A percentile compares a stretch with the other conserved stretches of the same genome.
These are phyloP conservation scores for Sialia sialis DNA, from an alignment of 2,113 vertebrate genomes.

Conservation along the genomic window DNA sequence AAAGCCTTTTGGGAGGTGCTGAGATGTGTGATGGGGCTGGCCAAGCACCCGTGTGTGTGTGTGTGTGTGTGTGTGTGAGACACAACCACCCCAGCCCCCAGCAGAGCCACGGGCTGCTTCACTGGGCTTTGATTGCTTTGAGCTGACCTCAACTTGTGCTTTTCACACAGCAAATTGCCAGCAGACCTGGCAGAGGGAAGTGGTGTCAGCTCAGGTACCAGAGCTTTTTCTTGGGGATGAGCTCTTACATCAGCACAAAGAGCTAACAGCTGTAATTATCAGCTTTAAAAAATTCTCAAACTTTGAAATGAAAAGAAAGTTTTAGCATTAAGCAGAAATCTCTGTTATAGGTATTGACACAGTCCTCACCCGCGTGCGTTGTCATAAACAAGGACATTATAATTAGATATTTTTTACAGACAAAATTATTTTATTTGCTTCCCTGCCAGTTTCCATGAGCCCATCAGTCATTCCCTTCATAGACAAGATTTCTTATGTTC, in stretches of 20 bases:
- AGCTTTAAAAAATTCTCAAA: not conserved
- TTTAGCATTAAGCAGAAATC: not conserved
- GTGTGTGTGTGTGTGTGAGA: fast-evolving
- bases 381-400: constrained; percentile 53
- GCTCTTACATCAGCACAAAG: not conserved
- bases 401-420: constrained; percentile 71
- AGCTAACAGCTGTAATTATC: constrained; percentile 10
- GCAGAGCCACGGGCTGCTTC: fast-evolving
- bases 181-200: not conserved
- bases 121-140: fast-evolving
- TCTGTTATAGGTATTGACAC: not conserved
- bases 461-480: constrained; percentile 70
- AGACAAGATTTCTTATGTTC: constrained; percentile 73
- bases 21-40: not conserved
- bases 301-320: constrained; percentile 3
- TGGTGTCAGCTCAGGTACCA: not conserved
- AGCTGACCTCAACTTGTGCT: not conserved
- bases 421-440: constrained; percentile 78
- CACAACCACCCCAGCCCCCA: fast-evolving
- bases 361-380: not conserved
- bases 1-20: not conserved
- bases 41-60: fast-evolving
- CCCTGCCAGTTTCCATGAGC: constrained; percentile 71
- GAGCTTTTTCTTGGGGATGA: not conserved
- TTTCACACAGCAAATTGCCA: not conserved